Percentiles rank a stretch among this genome's conserved stretches.
Evolutionary conservation across 2,797 vertebrate genomes (phyloP).

Genomic region (Anguilla obscura): DNA sequence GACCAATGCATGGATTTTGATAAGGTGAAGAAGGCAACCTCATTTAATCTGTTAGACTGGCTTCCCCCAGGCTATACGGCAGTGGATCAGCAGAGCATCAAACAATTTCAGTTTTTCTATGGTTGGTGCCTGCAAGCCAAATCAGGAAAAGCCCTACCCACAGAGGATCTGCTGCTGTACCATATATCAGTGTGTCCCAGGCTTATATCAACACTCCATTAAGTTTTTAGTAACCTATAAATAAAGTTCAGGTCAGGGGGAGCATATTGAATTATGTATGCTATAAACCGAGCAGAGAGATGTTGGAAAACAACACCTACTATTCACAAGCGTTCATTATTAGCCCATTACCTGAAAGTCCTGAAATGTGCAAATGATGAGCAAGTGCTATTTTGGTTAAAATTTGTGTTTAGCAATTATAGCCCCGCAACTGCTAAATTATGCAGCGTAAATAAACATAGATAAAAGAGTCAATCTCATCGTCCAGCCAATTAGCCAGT

Average conservation of each 20-base stretch:
- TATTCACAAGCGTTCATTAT: background rate
- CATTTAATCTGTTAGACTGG: background rate
- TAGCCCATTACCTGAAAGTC: background rate
- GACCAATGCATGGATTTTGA: background rate
- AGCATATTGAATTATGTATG: background rate
- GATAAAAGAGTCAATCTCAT: background rate
- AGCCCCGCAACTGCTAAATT: background rate
- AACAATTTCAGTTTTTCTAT: background rate
- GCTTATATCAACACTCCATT: background rate
- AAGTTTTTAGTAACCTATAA: background rate
- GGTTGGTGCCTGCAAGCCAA: background rate
- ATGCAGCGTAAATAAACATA: background rate
- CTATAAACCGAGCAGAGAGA: background rate
- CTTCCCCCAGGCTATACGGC: background rate
- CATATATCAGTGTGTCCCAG: background rate
- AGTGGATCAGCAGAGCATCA: background rate
- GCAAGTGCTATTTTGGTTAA: background rate
- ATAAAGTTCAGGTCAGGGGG: background rate
- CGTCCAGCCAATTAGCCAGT: background rate
- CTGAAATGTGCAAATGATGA: background rate
- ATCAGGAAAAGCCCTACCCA: background rate
- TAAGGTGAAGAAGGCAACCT: background rate
- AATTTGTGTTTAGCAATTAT: constrained; percentile 7
- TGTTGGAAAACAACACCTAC: background rate
- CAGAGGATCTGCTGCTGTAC: background rate